phyloP scores from a whole-genome alignment of 2,113 vertebrate species.

The Triplophysa dalaica region DNA sequence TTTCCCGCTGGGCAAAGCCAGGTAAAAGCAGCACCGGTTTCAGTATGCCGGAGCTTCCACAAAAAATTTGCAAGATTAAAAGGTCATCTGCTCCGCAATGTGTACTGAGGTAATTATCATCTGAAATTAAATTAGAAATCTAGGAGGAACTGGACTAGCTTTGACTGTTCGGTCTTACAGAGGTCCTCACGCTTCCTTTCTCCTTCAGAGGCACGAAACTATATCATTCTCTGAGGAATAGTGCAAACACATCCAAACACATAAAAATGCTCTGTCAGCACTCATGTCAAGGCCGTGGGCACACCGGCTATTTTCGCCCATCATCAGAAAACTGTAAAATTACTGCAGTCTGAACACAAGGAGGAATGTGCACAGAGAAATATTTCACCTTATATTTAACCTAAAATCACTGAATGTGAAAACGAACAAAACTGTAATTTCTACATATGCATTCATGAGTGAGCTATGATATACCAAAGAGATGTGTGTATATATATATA shows the following conservation, averaged over 20 bases:
- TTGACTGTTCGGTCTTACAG: neutral
- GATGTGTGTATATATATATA: too few species aligned
- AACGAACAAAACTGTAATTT: too few species aligned
- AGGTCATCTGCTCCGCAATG: conserved; percentile 1
- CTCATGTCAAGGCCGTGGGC: conserved; percentile 12
- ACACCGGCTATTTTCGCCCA: conserved; percentile 18
- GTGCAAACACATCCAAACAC: conserved; percentile 18
- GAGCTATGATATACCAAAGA: too few species aligned
- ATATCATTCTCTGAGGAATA: neutral
- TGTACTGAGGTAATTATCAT: neutral
- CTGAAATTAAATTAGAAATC: conserved; percentile 1
- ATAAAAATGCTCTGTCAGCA: conserved; percentile 16
- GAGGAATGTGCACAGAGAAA: neutral
- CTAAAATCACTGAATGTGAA: neutral
- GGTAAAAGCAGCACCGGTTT: neutral
- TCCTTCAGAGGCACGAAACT: neutral
- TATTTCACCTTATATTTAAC: neutral
- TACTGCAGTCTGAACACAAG: conserved; percentile 13
- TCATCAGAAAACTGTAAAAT: conserved; percentile 17
- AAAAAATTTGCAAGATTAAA: neutral
- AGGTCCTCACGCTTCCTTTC: neutral
- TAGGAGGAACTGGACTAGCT: neutral
- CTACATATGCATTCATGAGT: too few species aligned
- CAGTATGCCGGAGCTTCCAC: too few species aligned
- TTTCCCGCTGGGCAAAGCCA: neutral